Evolutionary conservation across 2,797 vertebrate species (phyloP).

Genomic region (Rhyacichthys aspro): DNA sequence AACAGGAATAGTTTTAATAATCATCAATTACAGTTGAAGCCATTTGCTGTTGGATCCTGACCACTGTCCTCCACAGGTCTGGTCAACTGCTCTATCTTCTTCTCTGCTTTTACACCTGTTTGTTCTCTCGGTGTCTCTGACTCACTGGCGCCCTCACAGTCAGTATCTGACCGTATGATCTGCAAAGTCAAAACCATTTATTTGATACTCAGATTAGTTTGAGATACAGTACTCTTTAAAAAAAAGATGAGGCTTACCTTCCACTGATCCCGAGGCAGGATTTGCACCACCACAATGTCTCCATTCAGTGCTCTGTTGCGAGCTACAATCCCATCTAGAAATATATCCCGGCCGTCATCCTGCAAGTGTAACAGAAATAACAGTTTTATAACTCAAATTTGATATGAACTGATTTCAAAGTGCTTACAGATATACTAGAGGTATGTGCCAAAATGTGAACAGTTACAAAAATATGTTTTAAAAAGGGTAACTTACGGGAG

Average conservation of each 20-base stretch:
- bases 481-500: conserved; percentile 85
- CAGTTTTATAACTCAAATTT: neutral
- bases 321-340: conserved; percentile 91
- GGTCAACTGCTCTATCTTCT: conserved; percentile 21
- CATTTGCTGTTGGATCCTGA: conserved; percentile 53
- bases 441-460: too few species aligned
- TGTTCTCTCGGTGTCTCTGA: conserved; percentile 57
- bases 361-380: conserved; percentile 51
- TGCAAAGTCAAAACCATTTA: conserved; percentile 35
- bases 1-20: neutral
- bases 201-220: neutral
- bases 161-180: conserved; percentile 82
- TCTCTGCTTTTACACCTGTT: conserved; percentile 9
- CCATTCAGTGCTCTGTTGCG: conserved; percentile 96
- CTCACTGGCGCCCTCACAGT: conserved; percentile 79
- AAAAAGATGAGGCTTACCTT: conserved; percentile 79
- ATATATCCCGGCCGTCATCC: conserved; percentile 91
- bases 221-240: neutral
- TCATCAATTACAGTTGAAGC: conserved; percentile 4
- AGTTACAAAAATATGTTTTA: too few species aligned
- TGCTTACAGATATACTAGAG: too few species aligned
- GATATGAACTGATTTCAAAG: too few species aligned
- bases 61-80: conserved; percentile 81
- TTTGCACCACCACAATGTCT: conserved; percentile 89
- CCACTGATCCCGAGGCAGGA: conserved; percentile 92